Evolutionary conservation across 2,888 invertebrate species (phyloP).

Genomic region (Chrysomela aeneicollis): DNA sequence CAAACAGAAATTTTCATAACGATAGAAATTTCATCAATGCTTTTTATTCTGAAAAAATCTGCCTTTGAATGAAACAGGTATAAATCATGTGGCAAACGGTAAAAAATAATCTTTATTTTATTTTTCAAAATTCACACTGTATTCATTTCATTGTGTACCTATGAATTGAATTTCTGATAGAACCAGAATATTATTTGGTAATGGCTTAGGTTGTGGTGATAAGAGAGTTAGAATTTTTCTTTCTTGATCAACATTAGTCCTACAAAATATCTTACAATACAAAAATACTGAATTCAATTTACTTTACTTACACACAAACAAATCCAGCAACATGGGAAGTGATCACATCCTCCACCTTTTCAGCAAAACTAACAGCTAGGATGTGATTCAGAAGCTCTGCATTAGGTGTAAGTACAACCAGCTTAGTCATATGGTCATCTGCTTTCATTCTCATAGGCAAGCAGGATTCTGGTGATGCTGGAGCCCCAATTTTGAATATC

Average conservation of each 20-base stretch:
- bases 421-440: constrained; percentile 89
- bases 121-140: no score
- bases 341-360: constrained; percentile 81
- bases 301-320: constrained; percentile 92
- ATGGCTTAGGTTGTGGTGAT: constrained; percentile 92
- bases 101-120: no score
- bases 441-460: constrained; percentile 96
- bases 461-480: constrained; percentile 92
- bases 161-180: constrained; percentile 94
- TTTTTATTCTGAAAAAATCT: no score
- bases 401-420: constrained; percentile 82
- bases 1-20: no score
- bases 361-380: constrained; percentile 87
- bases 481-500: constrained; percentile 94
- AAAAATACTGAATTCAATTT: background rate
- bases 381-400: constrained; percentile 85
- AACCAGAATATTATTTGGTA: constrained; percentile 87
- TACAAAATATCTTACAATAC: constrained; percentile 60
- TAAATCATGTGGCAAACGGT: no score
- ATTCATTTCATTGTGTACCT: constrained; percentile 78
- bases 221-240: constrained; percentile 87
- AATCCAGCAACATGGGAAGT: constrained; percentile 90
- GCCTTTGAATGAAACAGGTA: no score
- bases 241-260: constrained; percentile 90
- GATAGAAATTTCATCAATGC: no score